A percentile compares a stretch with the other conserved stretches of the same genome.
phyloP scores from a whole-genome alignment of 1,140 invertebrate species.

The Thereuonema tuberculata region DNA sequence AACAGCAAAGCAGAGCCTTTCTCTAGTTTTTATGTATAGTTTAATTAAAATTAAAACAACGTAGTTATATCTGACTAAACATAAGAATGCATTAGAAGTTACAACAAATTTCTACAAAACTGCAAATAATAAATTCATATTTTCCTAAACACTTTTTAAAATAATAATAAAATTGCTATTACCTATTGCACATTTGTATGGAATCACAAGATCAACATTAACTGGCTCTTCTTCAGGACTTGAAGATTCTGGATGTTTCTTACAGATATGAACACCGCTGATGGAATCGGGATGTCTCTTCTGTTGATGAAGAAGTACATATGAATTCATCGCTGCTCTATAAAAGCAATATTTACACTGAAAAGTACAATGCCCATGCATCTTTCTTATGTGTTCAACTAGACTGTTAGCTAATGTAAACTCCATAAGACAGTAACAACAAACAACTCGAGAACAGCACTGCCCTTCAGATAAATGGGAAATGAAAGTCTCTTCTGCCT shows the following conservation, averaged over 20 bases:
- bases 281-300: background rate
- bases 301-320: slow-evolving; percentile 38
- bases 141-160: no score
- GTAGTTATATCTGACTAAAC: no score
- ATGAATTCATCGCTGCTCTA: slow-evolving; percentile 34
- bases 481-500: slow-evolving; percentile 27
- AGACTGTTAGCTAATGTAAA: slow-evolving; percentile 18
- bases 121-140: no score
- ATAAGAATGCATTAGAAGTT: no score
- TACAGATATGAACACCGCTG: background rate
- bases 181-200: slow-evolving; percentile 1
- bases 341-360: slow-evolving; percentile 46
- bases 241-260: background rate
- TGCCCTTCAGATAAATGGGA: slow-evolving; percentile 30
- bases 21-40: no score
- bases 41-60: no score
- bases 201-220: background rate
- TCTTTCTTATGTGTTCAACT: slow-evolving; percentile 30
- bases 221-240: background rate
- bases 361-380: slow-evolving; percentile 38
- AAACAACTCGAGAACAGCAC: slow-evolving; percentile 26
- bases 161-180: background rate
- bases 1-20: no score
- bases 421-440: slow-evolving; percentile 32
- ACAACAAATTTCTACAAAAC: no score